Percentiles rank a stretch among this genome's conserved stretches.
Evolutionary conservation across 2,888 invertebrate genomes (phyloP).

Genomic region (Yponomeuta evonymella): DNA sequence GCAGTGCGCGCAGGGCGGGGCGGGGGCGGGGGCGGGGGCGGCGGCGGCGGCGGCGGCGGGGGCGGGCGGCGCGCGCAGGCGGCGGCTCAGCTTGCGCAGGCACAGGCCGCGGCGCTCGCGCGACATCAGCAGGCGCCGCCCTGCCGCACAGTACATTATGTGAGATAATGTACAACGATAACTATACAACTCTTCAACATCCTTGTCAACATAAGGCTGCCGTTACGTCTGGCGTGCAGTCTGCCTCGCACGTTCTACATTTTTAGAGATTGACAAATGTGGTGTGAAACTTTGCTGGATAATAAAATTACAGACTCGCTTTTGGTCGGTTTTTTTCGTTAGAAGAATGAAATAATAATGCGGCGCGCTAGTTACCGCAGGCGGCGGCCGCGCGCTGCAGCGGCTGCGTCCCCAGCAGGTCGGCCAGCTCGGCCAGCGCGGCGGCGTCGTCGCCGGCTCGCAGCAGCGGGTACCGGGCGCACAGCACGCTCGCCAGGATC

Average conservation of each 20-base stretch:
- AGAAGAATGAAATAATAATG: no score
- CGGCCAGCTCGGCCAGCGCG: slow-evolving; percentile 88
- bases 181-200: background rate
- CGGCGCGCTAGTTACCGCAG: slow-evolving; percentile 66
- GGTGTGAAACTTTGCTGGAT: no score
- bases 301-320: no score
- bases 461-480: slow-evolving; percentile 89
- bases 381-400: slow-evolving; percentile 81
- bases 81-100: slow-evolving; percentile 46
- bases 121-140: slow-evolving; percentile 45
- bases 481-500: slow-evolving; percentile 82
- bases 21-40: slow-evolving; percentile 21
- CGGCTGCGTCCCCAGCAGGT: slow-evolving; percentile 83
- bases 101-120: slow-evolving; percentile 44
- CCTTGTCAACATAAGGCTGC: no score
- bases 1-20: slow-evolving; percentile 22
- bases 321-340: no score
- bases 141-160: slow-evolving; percentile 24
- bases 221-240: no score
- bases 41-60: slow-evolving; percentile 21
- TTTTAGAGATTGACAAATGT: no score
- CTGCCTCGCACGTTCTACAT: no score
- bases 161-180: no score
- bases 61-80: slow-evolving; percentile 33
- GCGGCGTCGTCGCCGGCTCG: slow-evolving; percentile 83